Conservation (phyloP, 2,888 invertebrate genomes). For the Aphidoletes aphidimyza region DNA sequence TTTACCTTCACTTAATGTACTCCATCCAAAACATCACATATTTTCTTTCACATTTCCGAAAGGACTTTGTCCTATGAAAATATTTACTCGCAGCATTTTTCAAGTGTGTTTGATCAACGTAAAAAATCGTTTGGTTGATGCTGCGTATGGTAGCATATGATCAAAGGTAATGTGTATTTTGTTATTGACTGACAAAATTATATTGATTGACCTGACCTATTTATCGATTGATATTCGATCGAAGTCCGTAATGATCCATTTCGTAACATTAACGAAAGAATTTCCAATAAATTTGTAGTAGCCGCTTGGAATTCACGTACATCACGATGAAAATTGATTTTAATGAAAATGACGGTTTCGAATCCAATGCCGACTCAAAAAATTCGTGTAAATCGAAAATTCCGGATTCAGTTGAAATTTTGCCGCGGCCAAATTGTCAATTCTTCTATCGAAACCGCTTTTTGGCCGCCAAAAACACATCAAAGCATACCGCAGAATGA, state of each 20-base stretch:
- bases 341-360: no score
- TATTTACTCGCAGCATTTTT: not conserved
- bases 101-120: not conserved
- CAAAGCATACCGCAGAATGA: not conserved
- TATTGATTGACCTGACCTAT: not conserved
- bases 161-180: not conserved
- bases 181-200: not conserved
- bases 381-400: conserved; percentile 30
- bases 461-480: not conserved
- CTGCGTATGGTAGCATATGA: no score
- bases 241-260: not conserved
- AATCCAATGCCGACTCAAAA: no score
- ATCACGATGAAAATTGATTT: no score
- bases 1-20: conserved; percentile 23
- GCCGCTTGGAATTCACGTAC: conserved; percentile 5
- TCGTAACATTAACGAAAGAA: not conserved
- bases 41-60: conserved; percentile 9
- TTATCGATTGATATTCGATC: not conserved
- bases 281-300: not conserved
- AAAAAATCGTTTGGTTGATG: no score
- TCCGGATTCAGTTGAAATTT: not conserved
- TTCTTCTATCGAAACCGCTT: conserved; percentile 33
- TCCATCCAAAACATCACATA: not conserved
- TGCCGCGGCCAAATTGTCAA: not conserved
- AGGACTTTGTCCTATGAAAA: conserved; percentile 43